Evolutionary conservation across 2,797 vertebrate genomes (phyloP), one percentile per base, ranked within the genome.

Genomic region (Acanthurus leucopareius): DNA sequence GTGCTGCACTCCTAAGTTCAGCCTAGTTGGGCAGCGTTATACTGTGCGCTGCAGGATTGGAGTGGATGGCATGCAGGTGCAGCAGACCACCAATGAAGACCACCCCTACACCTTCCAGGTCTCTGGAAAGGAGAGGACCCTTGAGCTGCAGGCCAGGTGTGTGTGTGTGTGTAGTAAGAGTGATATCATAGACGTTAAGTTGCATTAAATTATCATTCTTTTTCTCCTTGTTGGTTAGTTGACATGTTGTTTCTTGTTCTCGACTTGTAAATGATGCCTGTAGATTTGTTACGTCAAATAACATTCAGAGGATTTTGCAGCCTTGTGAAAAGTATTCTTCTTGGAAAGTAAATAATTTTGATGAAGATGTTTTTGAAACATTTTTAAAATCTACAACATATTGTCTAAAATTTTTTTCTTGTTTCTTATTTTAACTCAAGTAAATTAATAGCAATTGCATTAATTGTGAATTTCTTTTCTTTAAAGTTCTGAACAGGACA

Each of bases 401-500:
- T 40, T 65, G 22, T 58, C 0, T 75, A 28, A 53, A 32, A 14
- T 52, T 44, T 20, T 6, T 48, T 60, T 7, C 15, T 48, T 32
- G 4, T 11, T 22, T 48, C 4, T 51, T 14, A 22, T 47, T 57
- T 45, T 52, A 57, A 35, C 56, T 14, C 51, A 13, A 28, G 10
- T 19, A 19, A 5, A 64, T 64, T 51, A 14, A 65, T 13, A 35
- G 56, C 1, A 15, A 69, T 1, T 57, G 11, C 22, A 58, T 64
- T n/a, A 32, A 44, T 42, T 61, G 16, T 59, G 42, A 5, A n/a
- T 57, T 16, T 20, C n/a, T 7, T 17, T 22, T 53, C 62, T 69
- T 92, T 91, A 62, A 90, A 99, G 98, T 92, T 98, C 97, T 72
- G 95, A 96, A 74, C 96, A 97, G 90, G 97, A 99, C 75, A 94